These are phyloP conservation scores for Buphagus erythrorhynchus DNA, from an alignment of 2,797 vertebrate species.

Conservation along the genomic window DNA sequence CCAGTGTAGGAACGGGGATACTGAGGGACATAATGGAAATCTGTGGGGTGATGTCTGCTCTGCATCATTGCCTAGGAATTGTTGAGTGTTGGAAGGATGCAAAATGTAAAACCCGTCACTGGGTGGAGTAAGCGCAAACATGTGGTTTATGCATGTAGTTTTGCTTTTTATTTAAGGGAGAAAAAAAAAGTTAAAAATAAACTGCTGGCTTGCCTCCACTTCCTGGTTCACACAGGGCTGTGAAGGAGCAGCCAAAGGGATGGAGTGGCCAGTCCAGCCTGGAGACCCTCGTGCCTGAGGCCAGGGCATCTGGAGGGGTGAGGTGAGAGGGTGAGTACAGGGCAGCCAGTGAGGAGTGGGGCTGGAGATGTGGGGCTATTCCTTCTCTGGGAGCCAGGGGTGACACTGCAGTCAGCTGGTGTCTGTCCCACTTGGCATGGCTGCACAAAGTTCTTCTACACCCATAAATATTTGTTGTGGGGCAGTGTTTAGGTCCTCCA, in stretches of 20 bases:
- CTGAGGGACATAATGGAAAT: neutral
- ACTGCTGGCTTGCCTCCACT: neutral
- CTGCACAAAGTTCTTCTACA: accelerated
- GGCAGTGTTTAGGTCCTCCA: neutral
- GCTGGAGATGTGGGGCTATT: accelerated
- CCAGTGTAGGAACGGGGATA: neutral
- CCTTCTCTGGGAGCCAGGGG: accelerated
- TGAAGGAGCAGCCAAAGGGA: neutral
- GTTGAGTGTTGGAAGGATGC: neutral
- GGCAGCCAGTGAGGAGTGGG: neutral
- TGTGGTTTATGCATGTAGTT: neutral
- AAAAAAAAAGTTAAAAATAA: conserved; percentile 28
- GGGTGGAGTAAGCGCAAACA: neutral
- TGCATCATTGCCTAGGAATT: neutral
- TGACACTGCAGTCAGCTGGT: accelerated
- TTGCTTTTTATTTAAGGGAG: neutral
- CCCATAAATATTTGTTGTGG: neutral
- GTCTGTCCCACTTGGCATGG: neutral
- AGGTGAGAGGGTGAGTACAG: neutral
- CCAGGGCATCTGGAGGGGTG: accelerated
- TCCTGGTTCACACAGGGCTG: conserved; percentile 9
- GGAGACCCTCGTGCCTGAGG: neutral
- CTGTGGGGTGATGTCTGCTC: neutral
- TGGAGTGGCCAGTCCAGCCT: neutral
- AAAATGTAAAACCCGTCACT: neutral